Evolutionary conservation across 2,797 vertebrate genomes (phyloP).

Genomic region (Fratercula arctica): DNA sequence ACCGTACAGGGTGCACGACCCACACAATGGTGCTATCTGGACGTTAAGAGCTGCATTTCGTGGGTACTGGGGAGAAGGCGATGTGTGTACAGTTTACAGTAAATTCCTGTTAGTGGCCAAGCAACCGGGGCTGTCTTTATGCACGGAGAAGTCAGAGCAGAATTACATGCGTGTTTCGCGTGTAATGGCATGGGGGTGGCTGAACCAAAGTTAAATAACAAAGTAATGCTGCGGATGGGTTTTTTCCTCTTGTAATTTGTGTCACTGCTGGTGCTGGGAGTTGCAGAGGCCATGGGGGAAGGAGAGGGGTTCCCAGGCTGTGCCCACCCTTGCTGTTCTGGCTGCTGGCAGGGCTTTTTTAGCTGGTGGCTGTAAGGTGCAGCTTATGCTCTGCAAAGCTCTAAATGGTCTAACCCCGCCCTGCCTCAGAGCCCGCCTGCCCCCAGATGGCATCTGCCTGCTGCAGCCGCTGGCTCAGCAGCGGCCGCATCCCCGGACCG

Average conservation of each 20-base stretch:
- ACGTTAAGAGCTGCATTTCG: rapidly evolving
- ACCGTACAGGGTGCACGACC: rapidly evolving
- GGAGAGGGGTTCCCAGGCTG: background rate
- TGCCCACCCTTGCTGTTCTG: background rate
- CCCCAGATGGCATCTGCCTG: background rate
- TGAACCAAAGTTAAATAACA: background rate
- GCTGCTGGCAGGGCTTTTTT: background rate
- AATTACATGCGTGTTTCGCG: rapidly evolving
- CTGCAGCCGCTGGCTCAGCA: rapidly evolving
- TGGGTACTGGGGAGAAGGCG: background rate
- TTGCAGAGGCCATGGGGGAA: background rate
- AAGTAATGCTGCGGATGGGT: background rate
- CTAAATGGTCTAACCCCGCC: background rate
- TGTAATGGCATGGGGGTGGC: background rate
- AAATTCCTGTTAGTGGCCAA: background rate
- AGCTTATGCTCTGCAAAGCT: background rate
- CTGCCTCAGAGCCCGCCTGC: background rate
- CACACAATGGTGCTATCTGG: background rate
- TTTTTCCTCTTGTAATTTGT: background rate
- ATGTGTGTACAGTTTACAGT: background rate
- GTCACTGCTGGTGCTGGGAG: background rate
- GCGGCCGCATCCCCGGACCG: rapidly evolving
- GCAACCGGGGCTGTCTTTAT: background rate
- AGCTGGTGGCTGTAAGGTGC: background rate
- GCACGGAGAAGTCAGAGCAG: background rate